Base-by-base conservation (phyloP, 2,888 invertebrate genomes). In the Rhagonycha lutea region DNA sequence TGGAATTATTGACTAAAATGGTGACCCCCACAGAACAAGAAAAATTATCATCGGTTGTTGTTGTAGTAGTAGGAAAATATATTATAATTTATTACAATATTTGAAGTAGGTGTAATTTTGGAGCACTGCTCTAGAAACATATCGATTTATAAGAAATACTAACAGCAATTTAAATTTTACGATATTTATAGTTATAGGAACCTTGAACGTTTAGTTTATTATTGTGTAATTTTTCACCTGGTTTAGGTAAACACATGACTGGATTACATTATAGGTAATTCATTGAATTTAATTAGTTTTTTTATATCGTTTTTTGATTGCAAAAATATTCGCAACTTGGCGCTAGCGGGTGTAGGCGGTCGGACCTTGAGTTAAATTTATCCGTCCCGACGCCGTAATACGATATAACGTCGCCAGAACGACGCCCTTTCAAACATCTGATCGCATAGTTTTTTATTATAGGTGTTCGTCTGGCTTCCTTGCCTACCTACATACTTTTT, bases 281-380 rank as follows among this genome's bases (percentile, higher is more conserved):
- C 47, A 7, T 47, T 47, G n/a, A 47, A n/a, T n/a, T n/a, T 47
- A 47, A 47, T 47, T 32, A 32, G 47, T 3, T n/a, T 10, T 47
- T 47, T n/a, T 47, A 47, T 47, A 47, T 47, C 5, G n/a, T n/a
- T n/a, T 47, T 47, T 47, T 47, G 47, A 47, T 47, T n/a, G 47
- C 47, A n/a, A 47, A 47, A 47, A 47, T 47, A 47, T 47, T 47
- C n/a, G 47, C 7, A n/a, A n/a, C n/a, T 47, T 47, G 47, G 47
- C 47, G 47, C 65, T 60, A 14, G 68, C 70, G 72, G 70, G 73
- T 62, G 70, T 73, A 76, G 77, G 61, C 78, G 78, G 74, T 73
- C 72, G 71, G 75, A 80, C 82, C 82, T 82, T 82, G 82, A 81
- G 80, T 81, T 82, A 81, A 82, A 80, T 82, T 81, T 81, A 79